These are phyloP conservation scores for Drosophila peninsularis DNA, from an alignment of 2,888 invertebrate species.

Conservation along the genomic window DNA sequence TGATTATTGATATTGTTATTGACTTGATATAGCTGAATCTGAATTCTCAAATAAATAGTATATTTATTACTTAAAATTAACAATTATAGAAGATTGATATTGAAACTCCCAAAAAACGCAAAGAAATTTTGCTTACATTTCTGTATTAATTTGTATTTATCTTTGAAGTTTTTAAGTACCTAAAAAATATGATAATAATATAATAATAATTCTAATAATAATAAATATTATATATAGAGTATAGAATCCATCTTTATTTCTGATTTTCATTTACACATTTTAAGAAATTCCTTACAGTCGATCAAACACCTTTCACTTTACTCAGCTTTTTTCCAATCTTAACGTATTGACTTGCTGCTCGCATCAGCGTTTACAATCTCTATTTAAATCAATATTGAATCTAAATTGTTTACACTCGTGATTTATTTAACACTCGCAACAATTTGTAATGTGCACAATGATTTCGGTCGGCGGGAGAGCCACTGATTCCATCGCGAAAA, in stretches of 20 bases:
- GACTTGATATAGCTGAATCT: no score
- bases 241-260: neutral
- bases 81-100: no score
- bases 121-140: no score
- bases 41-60: no score
- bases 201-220: no score
- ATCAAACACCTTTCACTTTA: neutral
- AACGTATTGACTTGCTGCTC: conserved; percentile 12
- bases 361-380: conserved; percentile 19
- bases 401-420: conserved; percentile 55
- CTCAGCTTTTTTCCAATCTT: neutral
- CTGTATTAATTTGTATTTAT: neutral
- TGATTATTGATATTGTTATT: no score
- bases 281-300: no score
- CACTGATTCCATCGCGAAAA: conserved; percentile 60
- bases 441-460: conserved; percentile 49
- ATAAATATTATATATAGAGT: no score
- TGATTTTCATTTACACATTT: neutral
- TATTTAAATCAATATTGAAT: conserved; percentile 44
- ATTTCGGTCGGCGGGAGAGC: conserved; percentile 47
- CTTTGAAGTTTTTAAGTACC: neutral
- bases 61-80: no score
- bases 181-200: neutral
- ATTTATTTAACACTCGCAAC: conserved; percentile 49
- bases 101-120: no score